These are phyloP conservation scores for Dendropsophus ebraccatus DNA, from an alignment of 2,113 vertebrate genomes.

Conservation along the genomic window DNA sequence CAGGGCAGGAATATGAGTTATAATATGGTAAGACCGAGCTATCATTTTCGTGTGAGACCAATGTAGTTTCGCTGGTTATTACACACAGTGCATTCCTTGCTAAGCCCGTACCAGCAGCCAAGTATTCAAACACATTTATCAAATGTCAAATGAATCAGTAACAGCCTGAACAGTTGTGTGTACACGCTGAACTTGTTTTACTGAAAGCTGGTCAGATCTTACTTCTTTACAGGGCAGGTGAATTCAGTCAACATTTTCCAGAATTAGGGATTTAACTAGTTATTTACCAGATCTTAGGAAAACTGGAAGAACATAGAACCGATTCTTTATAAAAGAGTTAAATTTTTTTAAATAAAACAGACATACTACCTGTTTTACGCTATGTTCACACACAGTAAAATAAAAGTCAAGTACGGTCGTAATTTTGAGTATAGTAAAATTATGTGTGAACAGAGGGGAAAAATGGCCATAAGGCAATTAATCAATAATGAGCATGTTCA, in stretches of 20 bases:
- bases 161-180: constrained; percentile 32
- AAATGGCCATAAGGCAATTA: no score
- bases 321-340: no score
- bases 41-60: constrained; percentile 8
- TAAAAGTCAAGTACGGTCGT: no score
- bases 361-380: no score
- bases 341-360: no score
- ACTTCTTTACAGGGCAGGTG: constrained; percentile 36
- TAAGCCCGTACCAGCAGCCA: constrained; percentile 40
- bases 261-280: neutral
- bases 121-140: constrained; percentile 57
- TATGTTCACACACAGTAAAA: no score
- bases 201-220: constrained; percentile 19
- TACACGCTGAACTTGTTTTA: constrained; percentile 45
- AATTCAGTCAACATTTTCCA: constrained; percentile 28
- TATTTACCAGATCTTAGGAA: neutral
- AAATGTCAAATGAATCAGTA: constrained; percentile 57
- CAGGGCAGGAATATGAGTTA: neutral
- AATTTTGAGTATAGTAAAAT: no score
- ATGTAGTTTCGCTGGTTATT: constrained; percentile 28
- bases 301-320: no score
- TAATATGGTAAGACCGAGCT: neutral
- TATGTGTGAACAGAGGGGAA: no score
- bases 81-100: constrained; percentile 31
- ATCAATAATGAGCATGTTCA: no score